Base-by-base conservation (phyloP, 2,888 invertebrate species). In the Leptarthrus brevirostris region DNA sequence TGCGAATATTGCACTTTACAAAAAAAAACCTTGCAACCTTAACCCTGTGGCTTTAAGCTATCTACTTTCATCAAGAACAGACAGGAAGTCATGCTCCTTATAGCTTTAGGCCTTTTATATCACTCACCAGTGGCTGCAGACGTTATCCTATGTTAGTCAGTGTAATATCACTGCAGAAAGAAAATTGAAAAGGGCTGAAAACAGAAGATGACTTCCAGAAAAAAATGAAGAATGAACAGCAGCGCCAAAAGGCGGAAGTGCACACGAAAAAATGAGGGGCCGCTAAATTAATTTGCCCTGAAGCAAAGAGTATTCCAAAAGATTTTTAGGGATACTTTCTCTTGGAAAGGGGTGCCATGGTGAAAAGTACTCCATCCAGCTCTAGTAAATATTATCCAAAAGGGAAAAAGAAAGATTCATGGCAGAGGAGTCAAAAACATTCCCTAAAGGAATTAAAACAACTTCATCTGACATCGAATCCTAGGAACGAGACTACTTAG, bases 271-370 rank as follows among this genome's bases (percentile, higher is more conserved):
- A 75, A 75, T 74, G 61, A 71, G 72, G 73, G 75, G 75, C 75
- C 72, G 75, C 73, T 75, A 75, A 75, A 75, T 75, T 75, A 75
- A 75, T 75, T 75, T 75, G 75, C 75, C 72, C 61, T 53, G 47
- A 66, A 69, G 72, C 69, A 14, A n/a, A 22, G 40, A 47, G 24
- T 18, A 49, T 20, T 16, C 64, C 20, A 69, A 52, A 52, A 52
- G 20, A 40, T 53, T 36, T 58, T 58, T 54, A n/a, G 30, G 18
- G 30, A 40, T 40, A 40, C 12, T 40, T 14, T 66, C 36, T 26
- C 47, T n/a, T 66, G 64, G 52, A 69, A 69, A 69, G 69, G 54
- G 69, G 69, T 66, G 47, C 26, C 24, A 24, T 66, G 26, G 64
- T 47, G 64, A 47, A 66, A 24, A 66, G 64, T 47, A 47, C 16